Conservation (phyloP, 2,113 vertebrate species). For the Plectropomus leopardus region DNA sequence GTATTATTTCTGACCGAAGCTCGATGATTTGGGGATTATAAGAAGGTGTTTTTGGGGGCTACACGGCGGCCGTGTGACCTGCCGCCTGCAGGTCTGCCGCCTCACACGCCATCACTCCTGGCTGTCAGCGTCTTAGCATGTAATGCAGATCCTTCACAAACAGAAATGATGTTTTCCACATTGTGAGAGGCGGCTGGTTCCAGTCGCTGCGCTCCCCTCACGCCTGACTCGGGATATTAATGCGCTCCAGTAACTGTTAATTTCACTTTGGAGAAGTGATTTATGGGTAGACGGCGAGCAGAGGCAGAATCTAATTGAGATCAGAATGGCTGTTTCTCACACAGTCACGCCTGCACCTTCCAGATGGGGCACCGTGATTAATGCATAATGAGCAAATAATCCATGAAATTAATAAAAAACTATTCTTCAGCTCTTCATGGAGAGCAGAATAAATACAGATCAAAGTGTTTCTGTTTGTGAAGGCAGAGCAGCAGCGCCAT, state of each 20-base stretch:
- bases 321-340: conserved; percentile 97
- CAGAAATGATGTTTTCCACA: conserved; percentile 96
- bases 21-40: too few species aligned
- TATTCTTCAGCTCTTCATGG: conserved; percentile 90
- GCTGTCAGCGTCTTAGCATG: conserved; percentile 81
- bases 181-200: conserved; percentile 92
- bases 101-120: too few species aligned
- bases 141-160: conserved; percentile 98
- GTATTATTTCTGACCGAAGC: too few species aligned
- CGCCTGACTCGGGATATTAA: conserved; percentile 97
- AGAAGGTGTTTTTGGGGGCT: conserved; percentile 48
- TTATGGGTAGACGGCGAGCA: conserved; percentile 96
- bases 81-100: conserved; percentile 89
- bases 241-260: conserved; percentile 99
- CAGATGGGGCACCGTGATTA: conserved; percentile 92
- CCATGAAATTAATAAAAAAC: conserved; percentile 96
- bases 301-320: conserved; percentile 99
- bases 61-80: conserved; percentile 59
- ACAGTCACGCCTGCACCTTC: conserved; percentile 87
- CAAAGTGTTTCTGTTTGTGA: conserved; percentile 58
- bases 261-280: conserved; percentile 99
- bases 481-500: conserved; percentile 57
- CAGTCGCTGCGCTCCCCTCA: conserved; percentile 93
- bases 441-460: conserved; percentile 80
- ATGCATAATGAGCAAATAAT: conserved; percentile 99